These are phyloP conservation scores for Lapara coniferarum DNA, from an alignment of 2,888 invertebrate genomes.

Conservation along the genomic window DNA sequence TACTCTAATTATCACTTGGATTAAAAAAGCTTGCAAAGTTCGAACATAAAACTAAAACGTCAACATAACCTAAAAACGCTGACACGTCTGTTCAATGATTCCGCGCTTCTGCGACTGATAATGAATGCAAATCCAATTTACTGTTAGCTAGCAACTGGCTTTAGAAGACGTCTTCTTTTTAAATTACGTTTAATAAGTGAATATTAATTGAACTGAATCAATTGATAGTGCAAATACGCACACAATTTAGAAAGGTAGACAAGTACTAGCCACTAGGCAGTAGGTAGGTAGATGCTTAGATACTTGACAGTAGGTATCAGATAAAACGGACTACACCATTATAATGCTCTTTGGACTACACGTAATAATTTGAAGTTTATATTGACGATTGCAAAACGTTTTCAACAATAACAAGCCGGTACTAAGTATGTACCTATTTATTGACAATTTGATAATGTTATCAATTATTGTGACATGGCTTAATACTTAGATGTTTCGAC, in stretches of 20 bases:
- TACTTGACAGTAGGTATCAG: background rate
- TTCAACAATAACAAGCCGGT: background rate
- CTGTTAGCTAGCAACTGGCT: background rate
- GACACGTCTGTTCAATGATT: conserved; percentile 1
- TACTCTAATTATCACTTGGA: background rate
- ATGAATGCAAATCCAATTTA: conserved; percentile 14
- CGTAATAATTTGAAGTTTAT: background rate
- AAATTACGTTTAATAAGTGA: background rate
- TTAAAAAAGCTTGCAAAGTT: background rate
- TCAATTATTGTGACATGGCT: conserved; percentile 5
- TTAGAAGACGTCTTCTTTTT: conserved; percentile 1
- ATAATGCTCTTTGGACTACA: too few relatives aligned
- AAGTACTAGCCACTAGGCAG: too few relatives aligned
- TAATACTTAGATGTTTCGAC: background rate
- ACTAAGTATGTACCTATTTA: conserved; percentile 1
- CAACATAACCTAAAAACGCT: conserved; percentile 25
- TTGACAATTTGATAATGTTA: conserved; percentile 6
- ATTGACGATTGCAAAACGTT: conserved; percentile 3
- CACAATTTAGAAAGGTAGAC: too few relatives aligned
- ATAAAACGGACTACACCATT: conserved; percentile 6
- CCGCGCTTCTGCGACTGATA: conserved; percentile 23
- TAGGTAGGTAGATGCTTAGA: too few relatives aligned
- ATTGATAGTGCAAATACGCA: too few relatives aligned
- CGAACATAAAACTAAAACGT: conserved; percentile 7
- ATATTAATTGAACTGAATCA: too few relatives aligned